Evolutionary conservation across 2,888 invertebrate species (phyloP), one percentile per base, ranked within the genome.

Genomic region (Drosophila rellima): DNA sequence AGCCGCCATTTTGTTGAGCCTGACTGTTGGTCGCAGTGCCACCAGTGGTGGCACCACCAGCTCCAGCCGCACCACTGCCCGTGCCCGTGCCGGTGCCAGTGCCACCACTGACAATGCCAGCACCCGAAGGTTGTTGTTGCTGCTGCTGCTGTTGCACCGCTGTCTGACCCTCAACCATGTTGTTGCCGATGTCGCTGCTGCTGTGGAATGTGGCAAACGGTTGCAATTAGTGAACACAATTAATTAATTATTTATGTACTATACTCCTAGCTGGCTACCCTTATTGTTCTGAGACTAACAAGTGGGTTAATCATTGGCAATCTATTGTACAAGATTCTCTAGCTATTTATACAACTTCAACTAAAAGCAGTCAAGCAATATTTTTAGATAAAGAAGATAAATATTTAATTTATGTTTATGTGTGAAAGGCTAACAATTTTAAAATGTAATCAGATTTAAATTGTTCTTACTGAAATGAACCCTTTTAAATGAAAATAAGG

Each of bases 91-190:
- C 26, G 2, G 26, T 26, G 26, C 26, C 26, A 26, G n/a, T n/a
- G n/a, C 64, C 59, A 18, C 52, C 52, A 18, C 73, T 70, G 61
- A 82, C 80, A 56, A 68, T 65, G 70, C 82, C 80, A 60, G 70
- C 67, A 15, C 73, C 79, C 40, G 76, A 77, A 55, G 83, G 79
- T 45, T 69, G 50, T 1, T 54, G 54, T 20, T 18, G 70, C n/a
- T 77, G 78, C 48, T 87, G 89, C 74, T 93, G 96, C 96, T 93
- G 88, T 70, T 90, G 90, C 54, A 80, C 82, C 73, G 77, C 81
- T 70, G 97, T 97, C 93, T 97, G 97, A 93, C 97, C 96, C 93
- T 95, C 95, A 93, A 93, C 91, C 91, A 93, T 92, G 39, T 77
- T 91, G 82, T 78, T 86, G 72, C 81, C 85, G 68, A 82, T 90